Conservation (phyloP, 2,113 vertebrate species). For the Carassius gibelio region DNA sequence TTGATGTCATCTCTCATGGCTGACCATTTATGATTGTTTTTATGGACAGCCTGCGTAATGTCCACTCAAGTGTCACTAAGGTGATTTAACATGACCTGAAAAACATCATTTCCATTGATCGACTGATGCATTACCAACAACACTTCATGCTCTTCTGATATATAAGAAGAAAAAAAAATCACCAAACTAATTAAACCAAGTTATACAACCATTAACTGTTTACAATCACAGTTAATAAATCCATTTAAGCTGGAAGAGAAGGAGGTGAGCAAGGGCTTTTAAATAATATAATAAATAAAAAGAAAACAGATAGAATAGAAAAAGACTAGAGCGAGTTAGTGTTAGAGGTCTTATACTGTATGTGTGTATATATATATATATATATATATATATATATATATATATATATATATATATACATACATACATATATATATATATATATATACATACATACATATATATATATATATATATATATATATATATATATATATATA, state of each 20-base stretch:
- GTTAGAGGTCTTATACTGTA: no score
- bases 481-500: no score
- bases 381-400: no score
- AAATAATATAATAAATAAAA: no score
- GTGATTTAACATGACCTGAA: slow-evolving; percentile 8
- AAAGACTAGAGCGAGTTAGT: no score
- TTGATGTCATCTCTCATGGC: slow-evolving; percentile 23
- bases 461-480: no score
- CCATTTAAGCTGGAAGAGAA: not conserved
- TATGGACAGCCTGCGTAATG: slow-evolving; percentile 3
- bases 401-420: no score
- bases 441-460: no score
- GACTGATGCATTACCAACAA: not conserved
- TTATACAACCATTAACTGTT: not conserved
- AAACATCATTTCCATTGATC: not conserved
- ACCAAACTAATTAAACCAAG: not conserved
- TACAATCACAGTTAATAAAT: not conserved
- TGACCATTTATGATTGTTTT: not conserved
- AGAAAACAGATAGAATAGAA: no score
- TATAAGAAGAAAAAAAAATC: not conserved
- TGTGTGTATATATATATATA: no score
- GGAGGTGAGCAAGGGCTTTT: no score
- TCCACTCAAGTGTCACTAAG: not conserved
- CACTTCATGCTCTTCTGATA: not conserved
- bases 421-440: no score